These are phyloP conservation scores for Apis florea DNA, from an alignment of 1,140 invertebrate genomes.

Conservation along the genomic window DNA sequence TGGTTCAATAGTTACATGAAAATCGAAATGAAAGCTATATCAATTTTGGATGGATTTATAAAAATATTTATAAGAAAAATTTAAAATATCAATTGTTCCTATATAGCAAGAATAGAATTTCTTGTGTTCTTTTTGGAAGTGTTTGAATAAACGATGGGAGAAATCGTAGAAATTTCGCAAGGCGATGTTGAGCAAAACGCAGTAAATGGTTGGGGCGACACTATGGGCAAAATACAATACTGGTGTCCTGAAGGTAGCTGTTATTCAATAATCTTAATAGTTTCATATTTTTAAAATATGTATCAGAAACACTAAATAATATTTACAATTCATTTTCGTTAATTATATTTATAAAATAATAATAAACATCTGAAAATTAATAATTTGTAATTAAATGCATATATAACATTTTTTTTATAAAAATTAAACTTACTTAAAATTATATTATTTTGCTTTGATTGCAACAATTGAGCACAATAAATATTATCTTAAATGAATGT, in stretches of 20 bases:
- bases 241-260: constrained; percentile 77
- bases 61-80: background rate
- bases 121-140: background rate
- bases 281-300: constrained; percentile 10
- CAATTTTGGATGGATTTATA: background rate
- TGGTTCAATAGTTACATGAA: background rate
- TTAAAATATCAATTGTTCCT: background rate
- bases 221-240: constrained; percentile 77
- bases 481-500: background rate
- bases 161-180: constrained; percentile 50
- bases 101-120: no score
- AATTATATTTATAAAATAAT: background rate
- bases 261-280: constrained; percentile 33
- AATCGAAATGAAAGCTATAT: background rate
- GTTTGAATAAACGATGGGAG: constrained; percentile 34
- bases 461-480: no score
- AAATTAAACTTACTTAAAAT: background rate
- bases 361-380: background rate
- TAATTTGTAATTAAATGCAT: background rate
- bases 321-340: background rate
- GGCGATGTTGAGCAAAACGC: constrained; percentile 25
- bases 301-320: background rate
- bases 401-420: no score
- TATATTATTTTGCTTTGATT: background rate
- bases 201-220: constrained; percentile 69